These are phyloP conservation scores for Brachyptera putata DNA, from an alignment of 2,888 invertebrate species.

Conservation along the genomic window DNA sequence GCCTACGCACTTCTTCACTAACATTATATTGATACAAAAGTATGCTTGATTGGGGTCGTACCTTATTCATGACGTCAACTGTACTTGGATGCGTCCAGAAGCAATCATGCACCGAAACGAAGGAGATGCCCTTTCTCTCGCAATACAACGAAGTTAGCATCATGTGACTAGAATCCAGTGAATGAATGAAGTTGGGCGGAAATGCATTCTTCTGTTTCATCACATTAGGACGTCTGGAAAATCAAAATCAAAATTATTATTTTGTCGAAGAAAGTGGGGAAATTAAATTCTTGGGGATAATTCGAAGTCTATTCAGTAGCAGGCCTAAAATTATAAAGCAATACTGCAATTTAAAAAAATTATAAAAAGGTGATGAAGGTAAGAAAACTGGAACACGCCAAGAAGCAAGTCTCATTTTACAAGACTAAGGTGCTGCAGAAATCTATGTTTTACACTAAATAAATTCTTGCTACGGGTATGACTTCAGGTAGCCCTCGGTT, in stretches of 20 bases:
- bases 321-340: no score
- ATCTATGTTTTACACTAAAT: no score
- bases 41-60: constrained; percentile 42
- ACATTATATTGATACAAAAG: no score
- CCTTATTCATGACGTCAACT: constrained; percentile 84
- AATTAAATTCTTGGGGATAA: neutral
- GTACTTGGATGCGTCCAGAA: constrained; percentile 96
- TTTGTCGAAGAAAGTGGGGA: neutral
- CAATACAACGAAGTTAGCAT: constrained; percentile 94
- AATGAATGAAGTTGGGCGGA: constrained; percentile 98
- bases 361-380: no score
- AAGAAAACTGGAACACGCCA: no score
- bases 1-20: no score
- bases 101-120: constrained; percentile 98
- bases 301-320: no score
- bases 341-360: no score
- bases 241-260: constrained; percentile 6
- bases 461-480: no score
- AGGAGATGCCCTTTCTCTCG: constrained; percentile 76
- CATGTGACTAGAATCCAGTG: constrained; percentile 98
- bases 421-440: no score
- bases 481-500: no score
- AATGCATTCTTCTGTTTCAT: constrained; percentile 95
- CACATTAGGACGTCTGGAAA: constrained; percentile 67
- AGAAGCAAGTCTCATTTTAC: no score